Evolutionary conservation across 2,888 invertebrate genomes (phyloP), one percentile per base, ranked within the genome.

Genomic region (Euplexia lucipara): DNA sequence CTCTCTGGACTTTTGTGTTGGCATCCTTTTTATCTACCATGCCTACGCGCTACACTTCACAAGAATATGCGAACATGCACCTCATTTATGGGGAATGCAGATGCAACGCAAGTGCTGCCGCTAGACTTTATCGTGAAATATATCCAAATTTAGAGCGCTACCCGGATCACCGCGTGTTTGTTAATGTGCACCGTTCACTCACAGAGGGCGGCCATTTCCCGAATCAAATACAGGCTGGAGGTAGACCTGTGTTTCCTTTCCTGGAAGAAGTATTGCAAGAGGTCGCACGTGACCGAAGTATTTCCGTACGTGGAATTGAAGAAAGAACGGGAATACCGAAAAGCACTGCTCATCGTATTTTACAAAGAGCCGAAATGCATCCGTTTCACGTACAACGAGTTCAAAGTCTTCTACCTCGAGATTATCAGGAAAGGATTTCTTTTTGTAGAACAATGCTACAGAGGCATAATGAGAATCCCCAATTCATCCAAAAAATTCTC

Each of bases 121-220:
- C 70, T 44, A 58, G 69, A 73, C 51, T 74, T 32, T 78, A 78
- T 76, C 73, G 70, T 7, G 77, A 74, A 66, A 81, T 73, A 47
- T 82, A 78, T 59, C 73, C 75, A 49, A 78, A 76, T 52, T 69
- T 47, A 35, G 18, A 30, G 30, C 68, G 70, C 20, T 62, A 74
- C 41, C 75, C 75, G 14, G 74, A 76, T 65, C 62, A 75, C 61
- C 70, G 73, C n/a, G 76, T 79, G 9, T 76, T 79, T 48, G 47
- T 42, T 12, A 73, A 68, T 73, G 65, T 71, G 58, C 77, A 75
- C 67, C 26, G 34, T 9, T 63, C 61, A 61, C 69, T 58, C 60
- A 67, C 70, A 49, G 58, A 78, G 44, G n/a, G n/a, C n/a, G 78
- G 78, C 12, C 67, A 66, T 70, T 54, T 72, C 45, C n/a, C n/a